Base-by-base conservation (phyloP, 2,797 vertebrate species). In the Oreonectes daqikongensis region DNA sequence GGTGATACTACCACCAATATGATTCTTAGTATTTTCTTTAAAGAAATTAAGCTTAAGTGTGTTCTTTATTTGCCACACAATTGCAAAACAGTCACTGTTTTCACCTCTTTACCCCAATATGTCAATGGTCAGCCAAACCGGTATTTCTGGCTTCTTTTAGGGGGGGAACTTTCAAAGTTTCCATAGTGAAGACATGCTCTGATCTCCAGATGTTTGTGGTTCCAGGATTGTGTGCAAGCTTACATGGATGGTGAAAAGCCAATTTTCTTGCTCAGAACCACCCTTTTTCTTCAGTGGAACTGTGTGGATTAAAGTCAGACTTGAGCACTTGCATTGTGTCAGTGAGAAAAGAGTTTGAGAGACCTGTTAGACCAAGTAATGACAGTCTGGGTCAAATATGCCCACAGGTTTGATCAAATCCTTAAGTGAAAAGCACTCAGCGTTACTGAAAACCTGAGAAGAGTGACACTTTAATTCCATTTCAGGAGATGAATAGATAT, bases 391-490 rank as follows among this genome's bases (percentile, higher is more conserved):
- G 52, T 55, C 52, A 55, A 12, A 57, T 5, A 57, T 57, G 11
- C 14, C 24, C 24, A 57, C 14, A 8, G 26, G 26, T 57, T 30
- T 57, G 8, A 15, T 57, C 24, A 57, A 57, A 57, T 57, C 14
- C 24, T 57, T 57, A 57, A 57, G 55, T 28, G 26, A 28, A 57
- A 17, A 28, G 26, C 55, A 28, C 55, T 57, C 55, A 57, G 2
- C 26, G 26, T 57, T 57, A 28, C 15, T 14, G 24, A 57, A 35
- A 35, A n/a, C 30, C 59, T 5, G 17, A n/a, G 30, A 59, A 18
- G 55, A 61, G 24, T 28, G 52, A 57, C 53, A 40, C 50, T 28
- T 38, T 9, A 69, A 55, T 57, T 70, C 15, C 50, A 57, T 24
- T 12, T 57, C 30, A 40, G 50, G 52, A 48, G 26, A 67, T 69